Percentiles rank a stretch among this genome's conserved stretches.
phyloP scores from a whole-genome alignment of 2,113 vertebrate species.

The Lampris megalopsis region DNA sequence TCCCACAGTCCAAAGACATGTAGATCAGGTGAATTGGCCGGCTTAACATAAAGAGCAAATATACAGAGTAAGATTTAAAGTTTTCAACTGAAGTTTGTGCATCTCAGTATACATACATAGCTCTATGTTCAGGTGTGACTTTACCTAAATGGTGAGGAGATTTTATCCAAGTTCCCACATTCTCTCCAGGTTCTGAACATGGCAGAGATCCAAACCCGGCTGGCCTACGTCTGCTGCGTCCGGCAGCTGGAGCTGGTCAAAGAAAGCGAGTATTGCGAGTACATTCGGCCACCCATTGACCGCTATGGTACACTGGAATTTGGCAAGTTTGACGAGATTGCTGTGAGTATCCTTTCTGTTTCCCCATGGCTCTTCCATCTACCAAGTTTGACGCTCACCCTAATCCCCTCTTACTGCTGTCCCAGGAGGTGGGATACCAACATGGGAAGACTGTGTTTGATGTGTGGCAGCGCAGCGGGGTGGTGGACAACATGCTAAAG shows the following conservation, averaged over 20 bases:
- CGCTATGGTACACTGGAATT: constrained; percentile 92
- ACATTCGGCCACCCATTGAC: constrained; percentile 92
- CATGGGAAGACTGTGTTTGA: constrained; percentile 91
- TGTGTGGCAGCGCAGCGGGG: constrained; percentile 89
- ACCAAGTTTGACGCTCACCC: neutral
- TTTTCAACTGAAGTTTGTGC: too few species aligned
- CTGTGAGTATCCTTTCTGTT: constrained; percentile 80
- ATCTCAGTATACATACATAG: too few species aligned
- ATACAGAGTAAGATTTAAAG: too few species aligned
- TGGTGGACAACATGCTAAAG: constrained; percentile 91
- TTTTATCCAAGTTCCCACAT: neutral
- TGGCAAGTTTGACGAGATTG: constrained; percentile 92
- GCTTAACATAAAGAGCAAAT: too few species aligned
- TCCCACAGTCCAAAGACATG: too few species aligned
- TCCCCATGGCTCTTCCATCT: neutral
- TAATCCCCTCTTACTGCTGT: neutral
- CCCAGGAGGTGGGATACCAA: constrained; percentile 93
- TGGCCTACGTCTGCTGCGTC: constrained; percentile 96
- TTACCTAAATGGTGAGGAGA: too few species aligned
- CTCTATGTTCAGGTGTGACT: too few species aligned
- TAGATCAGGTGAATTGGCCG: too few species aligned
- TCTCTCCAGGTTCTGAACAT: constrained; percentile 91
- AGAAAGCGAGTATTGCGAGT: constrained; percentile 93
- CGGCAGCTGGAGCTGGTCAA: constrained; percentile 92
- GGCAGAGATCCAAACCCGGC: constrained; percentile 94